Evolutionary conservation across 2,888 invertebrate species (phyloP).

Genomic region (Anthoptus insignis): DNA sequence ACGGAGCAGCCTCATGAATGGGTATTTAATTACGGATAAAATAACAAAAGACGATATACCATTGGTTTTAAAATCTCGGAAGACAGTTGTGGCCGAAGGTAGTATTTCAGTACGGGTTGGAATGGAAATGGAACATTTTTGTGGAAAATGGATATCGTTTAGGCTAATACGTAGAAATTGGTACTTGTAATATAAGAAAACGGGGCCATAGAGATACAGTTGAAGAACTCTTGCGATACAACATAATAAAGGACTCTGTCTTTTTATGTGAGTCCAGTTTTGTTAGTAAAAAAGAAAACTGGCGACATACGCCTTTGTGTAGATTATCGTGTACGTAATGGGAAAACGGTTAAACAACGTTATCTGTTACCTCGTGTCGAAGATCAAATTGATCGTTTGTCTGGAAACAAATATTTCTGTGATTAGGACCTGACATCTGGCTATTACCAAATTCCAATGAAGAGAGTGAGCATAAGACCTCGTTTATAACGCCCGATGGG

Average conservation of each 20-base stretch:
- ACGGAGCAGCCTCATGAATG: background rate
- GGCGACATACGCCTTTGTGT: slow-evolving; percentile 4
- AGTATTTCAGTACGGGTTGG: background rate
- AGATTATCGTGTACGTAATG: slow-evolving; percentile 18
- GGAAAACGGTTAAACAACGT: slow-evolving; percentile 10
- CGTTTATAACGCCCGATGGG: slow-evolving; percentile 41
- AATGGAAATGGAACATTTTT: background rate
- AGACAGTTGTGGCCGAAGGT: background rate
- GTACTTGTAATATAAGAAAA: background rate
- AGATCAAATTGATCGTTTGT: slow-evolving; percentile 27
- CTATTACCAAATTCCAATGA: slow-evolving; percentile 51
- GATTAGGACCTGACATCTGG: slow-evolving; percentile 37
- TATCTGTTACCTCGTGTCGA: slow-evolving; percentile 18
- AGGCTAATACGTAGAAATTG: background rate
- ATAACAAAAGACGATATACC: background rate
- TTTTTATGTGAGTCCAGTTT: background rate
- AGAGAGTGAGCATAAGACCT: slow-evolving; percentile 36
- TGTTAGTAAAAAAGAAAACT: background rate
- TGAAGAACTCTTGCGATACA: background rate
- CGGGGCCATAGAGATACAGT: background rate
- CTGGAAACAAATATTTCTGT: slow-evolving; percentile 35
- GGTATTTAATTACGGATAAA: background rate
- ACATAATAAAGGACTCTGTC: background rate
- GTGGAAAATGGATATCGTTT: background rate
- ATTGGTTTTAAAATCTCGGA: background rate